Evolutionary conservation across 2,113 vertebrate genomes (phyloP).

Genomic region (Stomatorhinus ivindoensis): DNA sequence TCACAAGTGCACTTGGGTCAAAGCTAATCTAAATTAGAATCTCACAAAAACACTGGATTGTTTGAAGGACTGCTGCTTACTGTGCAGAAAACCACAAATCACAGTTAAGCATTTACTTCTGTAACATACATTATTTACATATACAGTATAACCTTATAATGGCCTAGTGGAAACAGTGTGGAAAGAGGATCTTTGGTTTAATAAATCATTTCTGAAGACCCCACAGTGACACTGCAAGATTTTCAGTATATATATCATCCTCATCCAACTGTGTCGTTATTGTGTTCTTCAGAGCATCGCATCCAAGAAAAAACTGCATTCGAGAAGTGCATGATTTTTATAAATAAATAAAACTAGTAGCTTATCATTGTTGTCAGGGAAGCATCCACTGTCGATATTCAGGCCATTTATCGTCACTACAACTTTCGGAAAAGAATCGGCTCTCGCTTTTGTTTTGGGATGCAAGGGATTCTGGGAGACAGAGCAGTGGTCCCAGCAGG

Average conservation of each 20-base stretch:
- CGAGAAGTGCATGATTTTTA: background rate
- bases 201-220: background rate
- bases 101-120: background rate
- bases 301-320: background rate
- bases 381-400: background rate
- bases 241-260: background rate
- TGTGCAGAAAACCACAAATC: background rate
- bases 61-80: slow-evolving; percentile 13
- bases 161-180: background rate
- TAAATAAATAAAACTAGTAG: background rate
- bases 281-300: background rate
- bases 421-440: background rate
- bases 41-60: slow-evolving; percentile 9
- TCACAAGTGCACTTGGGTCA: slow-evolving; percentile 16
- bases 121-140: background rate
- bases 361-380: background rate
- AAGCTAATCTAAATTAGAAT: slow-evolving; percentile 24
- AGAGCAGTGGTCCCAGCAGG: background rate
- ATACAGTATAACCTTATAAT: background rate
- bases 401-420: background rate
- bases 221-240: background rate
- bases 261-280: background rate
- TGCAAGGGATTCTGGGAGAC: background rate
- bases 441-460: background rate
- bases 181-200: background rate